Conservation (phyloP, 2,888 invertebrate genomes). For the Lysandra coridon region DNA sequence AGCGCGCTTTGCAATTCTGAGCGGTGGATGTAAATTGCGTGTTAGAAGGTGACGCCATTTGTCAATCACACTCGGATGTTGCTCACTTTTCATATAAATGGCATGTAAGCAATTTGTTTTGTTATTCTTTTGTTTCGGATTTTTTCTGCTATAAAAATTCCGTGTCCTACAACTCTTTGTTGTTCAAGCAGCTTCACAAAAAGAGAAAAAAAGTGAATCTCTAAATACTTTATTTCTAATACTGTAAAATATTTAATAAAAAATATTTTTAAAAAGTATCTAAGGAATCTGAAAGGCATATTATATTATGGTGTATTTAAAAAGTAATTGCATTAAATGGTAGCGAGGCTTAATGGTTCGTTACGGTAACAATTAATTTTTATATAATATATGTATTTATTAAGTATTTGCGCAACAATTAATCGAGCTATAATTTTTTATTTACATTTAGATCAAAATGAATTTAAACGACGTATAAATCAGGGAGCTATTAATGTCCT, state of each 20-base stretch:
- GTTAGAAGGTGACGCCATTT: conserved; percentile 19
- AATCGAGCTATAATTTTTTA: not conserved
- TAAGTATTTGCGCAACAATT: too few relatives aligned
- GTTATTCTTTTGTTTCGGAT: not conserved
- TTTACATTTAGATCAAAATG: not conserved
- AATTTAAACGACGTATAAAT: not conserved
- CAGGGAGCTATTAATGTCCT: not conserved
- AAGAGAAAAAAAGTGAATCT: too few relatives aligned
- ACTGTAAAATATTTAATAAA: too few relatives aligned
- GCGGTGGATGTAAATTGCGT: not conserved
- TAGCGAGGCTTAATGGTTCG: too few relatives aligned
- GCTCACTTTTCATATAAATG: conserved; percentile 10
- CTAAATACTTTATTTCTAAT: too few relatives aligned
- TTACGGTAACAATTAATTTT: too few relatives aligned
- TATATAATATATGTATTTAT: too few relatives aligned
- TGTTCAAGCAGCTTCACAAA: not conserved
- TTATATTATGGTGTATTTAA: too few relatives aligned
- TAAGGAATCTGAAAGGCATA: too few relatives aligned
- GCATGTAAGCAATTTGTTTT: not conserved
- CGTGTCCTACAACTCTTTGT: not conserved
- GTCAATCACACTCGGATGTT: conserved; percentile 12
- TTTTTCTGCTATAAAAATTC: not conserved
- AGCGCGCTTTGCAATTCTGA: conserved; percentile 15
- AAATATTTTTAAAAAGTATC: too few relatives aligned
- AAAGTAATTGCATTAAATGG: too few relatives aligned